Conservation (phyloP, 2,888 invertebrate species). For the Callimorpha dominula region DNA sequence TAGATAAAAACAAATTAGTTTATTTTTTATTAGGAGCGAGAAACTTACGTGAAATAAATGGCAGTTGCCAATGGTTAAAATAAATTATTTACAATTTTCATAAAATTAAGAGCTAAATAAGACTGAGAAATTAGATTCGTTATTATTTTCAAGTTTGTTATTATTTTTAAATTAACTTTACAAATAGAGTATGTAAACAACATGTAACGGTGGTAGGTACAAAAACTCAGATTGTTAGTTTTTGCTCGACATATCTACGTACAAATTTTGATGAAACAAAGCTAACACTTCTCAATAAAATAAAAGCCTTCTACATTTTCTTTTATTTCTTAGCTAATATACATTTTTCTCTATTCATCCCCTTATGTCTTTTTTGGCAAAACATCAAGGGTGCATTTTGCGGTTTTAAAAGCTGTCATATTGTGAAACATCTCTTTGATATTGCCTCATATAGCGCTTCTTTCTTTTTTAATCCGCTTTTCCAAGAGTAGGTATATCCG, state of each 20-base stretch:
- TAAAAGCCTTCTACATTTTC: neutral
- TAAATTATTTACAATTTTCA: neutral
- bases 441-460: neutral
- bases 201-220: neutral
- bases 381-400: neutral
- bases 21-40: no score
- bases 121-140: neutral
- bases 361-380: neutral
- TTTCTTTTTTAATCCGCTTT: neutral
- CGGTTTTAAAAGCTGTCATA: neutral
- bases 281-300: no score
- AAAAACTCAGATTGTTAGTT: no score
- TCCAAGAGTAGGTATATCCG: neutral
- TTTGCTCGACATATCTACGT: neutral
- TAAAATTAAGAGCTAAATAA: no score
- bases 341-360: neutral
- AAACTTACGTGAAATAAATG: no score
- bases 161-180: neutral
- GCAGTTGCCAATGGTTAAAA: no score
- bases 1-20: no score
- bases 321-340: neutral
- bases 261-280: neutral
- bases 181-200: neutral
- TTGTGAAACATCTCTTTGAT: neutral
- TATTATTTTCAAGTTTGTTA: neutral